Base-by-base conservation (phyloP, 2,113 vertebrate genomes). In the Pitta sordida region DNA sequence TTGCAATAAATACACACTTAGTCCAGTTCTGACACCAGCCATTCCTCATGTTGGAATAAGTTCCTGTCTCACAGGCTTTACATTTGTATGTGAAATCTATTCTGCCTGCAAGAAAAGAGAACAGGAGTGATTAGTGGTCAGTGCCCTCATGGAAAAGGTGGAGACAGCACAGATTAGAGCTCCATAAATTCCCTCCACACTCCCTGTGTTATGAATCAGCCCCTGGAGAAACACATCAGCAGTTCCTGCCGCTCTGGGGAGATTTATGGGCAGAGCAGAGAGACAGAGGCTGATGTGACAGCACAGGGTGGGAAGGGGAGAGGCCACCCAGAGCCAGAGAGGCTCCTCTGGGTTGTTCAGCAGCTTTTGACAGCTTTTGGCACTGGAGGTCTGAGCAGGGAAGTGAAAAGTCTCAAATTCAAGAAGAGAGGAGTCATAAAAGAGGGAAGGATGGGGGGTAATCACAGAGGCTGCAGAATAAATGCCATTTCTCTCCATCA, bases 21-120 rank as follows among this genome's bases (percentile, higher is more conserved):
- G 96, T 83, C 97, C 96, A 97, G 29, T 96, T 96, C 13, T 11
- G 88, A 74, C 98, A 98, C 86, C 37, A 93, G 55, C 93, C 86
- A 15, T 75, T 91, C 4, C 7, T 76, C 16, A 69, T 82, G 6
- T 67, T 41, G 0, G 96, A 97, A 46, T 96, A 98, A 44, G 97
- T 98, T 48, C 97, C 97, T 2, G 0, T 10, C 3, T 60, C 65
- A 48, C 98, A 98, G 1, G 91, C 87, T 8, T 95, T 52, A 48
- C 98, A 98, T 6, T 13, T 3, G 44, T 97, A 98, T 18, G 24
- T 65, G 18, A 94, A 97, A 10, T 32, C 64, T 24, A 86, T 1
- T 7, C 1, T 2, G 6, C 94, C 96, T 96, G 21, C 17, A 48
- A 44, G n/a, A 56, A 39, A 77, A 82, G 36, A 76, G 49, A 90